Evolutionary conservation across 2,888 invertebrate genomes (phyloP), one percentile per base, ranked within the genome.

Genomic region (Macrosiphum euphorbiae): DNA sequence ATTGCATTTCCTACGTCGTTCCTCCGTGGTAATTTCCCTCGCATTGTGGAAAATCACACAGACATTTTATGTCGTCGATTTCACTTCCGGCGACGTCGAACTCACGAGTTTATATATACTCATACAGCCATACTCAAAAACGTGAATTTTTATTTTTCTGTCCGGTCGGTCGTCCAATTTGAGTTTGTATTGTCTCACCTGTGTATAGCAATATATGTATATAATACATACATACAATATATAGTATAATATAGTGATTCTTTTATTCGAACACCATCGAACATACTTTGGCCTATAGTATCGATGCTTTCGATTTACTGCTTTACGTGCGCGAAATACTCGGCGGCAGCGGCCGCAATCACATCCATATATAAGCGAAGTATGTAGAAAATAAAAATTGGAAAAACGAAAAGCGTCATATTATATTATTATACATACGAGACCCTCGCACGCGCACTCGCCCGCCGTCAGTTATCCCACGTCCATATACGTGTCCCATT

Each of bases 401-500:
- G 86, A 16, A 47, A 86, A 47, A 28, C 28, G 28, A 86, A 86
- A 86, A 44, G 78, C 35, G 35, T 78, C 78, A 35, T 35, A 84
- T 41, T n/a, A 13, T 84, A 26, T 85, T 44, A 85, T 85, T 44
- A 85, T 26, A 85, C 41, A 20, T 3, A 10, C 52, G 88, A 35
- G 26, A 35, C 11, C 47, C 47, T 47, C 86, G 86, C 86, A 44
- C 44, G 47, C 44, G 86, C 44, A 86, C 86, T 44, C 86, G 47
- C 16, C n/a, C 86, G 47, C 26, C 86, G 47, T 13, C 5, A 47
- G 86, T 85, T 91, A 86, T 92, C 92, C 92, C 92, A 92, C 92
- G 92, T 86, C 86, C 35, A n/a, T 11, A 55, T 67, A 92, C 92
- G 92, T 92, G 92, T 87, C 87, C 61, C 92, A 92, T 92, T 92